These are phyloP conservation scores for Pseudobourletiella spinata DNA, from an alignment of 1,140 invertebrate genomes.

Conservation along the genomic window DNA sequence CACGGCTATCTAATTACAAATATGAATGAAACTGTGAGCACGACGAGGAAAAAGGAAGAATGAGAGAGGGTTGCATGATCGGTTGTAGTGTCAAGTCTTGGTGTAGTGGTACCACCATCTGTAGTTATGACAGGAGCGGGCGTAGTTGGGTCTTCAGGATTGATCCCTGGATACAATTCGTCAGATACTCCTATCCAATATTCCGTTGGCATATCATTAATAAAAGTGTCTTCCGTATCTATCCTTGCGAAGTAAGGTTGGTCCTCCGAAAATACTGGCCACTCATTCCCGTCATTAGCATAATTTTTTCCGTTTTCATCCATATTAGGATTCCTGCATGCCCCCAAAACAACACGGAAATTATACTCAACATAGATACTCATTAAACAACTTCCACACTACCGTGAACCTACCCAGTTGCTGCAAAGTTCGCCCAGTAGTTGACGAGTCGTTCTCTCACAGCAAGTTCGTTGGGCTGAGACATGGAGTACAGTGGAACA, in stretches of 20 bases:
- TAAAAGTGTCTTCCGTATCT: background rate
- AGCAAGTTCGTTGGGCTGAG: conserved; percentile 11
- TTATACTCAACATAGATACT: background rate
- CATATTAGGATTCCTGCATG: background rate
- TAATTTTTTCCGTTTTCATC: background rate
- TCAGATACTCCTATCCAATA: background rate
- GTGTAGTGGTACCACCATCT: no score
- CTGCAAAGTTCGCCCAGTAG: conserved; percentile 33
- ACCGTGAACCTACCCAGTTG: conserved; percentile 22
- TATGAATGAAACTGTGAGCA: no score
- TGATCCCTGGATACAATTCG: background rate
- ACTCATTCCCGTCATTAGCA: background rate
- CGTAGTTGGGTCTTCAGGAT: no score
- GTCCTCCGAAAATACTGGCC: background rate
- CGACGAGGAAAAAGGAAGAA: no score
- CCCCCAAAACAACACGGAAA: background rate
- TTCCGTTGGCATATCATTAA: background rate
- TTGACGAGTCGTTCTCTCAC: conserved; percentile 27
- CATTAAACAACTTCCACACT: background rate
- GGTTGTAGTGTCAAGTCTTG: no score
- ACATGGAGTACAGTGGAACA: conserved; percentile 5
- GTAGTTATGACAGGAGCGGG: no score
- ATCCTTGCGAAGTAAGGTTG: background rate
- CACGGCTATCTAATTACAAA: no score
- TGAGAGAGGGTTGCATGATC: no score